Base-by-base conservation (phyloP, 2,888 invertebrate genomes). In the Sipha maydis region DNA sequence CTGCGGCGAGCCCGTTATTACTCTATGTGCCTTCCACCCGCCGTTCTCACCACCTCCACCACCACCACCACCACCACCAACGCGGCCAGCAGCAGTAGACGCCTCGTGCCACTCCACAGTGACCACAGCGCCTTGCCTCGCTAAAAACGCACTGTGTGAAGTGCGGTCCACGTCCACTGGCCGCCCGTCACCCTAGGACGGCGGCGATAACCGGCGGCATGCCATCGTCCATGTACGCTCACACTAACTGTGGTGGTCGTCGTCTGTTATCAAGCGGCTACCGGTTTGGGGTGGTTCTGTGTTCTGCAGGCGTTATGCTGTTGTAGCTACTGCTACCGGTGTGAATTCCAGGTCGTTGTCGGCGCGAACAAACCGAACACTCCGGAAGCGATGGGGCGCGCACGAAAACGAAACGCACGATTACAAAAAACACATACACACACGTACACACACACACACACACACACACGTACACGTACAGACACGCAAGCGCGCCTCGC, bases 101-200 rank as follows among this genome's bases (percentile, higher is more conserved):
- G 75, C 75, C 88, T 88, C 88, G 88, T 88, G 75, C 88, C 88
- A 88, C 88, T 88, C 88, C 88, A 88, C 88, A 88, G 88, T 88
- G 88, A 82, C 86, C 78, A 67, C 85, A 78, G 48, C 77, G 85
- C 69, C 76, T 54, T 67, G 85, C 85, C 79, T 82, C 88, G 28
- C 80, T n/a, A 41, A 61, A 41, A 82, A 61, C 80, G 88, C 88
- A 88, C 88, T 19, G 79, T 73, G 77, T 41, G 54, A 80, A n/a
- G 77, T 48, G 85, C n/a, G 31, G 85, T 82, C 75, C 61, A 75
- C 73, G 86, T 28, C 84, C 82, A 19, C 17, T 41, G 80, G 80
- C 61, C 79, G 86, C 41, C 73, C 69, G 86, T 86, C 86, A 80
- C 86, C 79, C 73, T 80, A 88, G 61, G 80, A 88, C 61, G 88